These are phyloP conservation scores for Nasonia giraulti DNA, from an alignment of 1,140 invertebrate species.

Conservation along the genomic window DNA sequence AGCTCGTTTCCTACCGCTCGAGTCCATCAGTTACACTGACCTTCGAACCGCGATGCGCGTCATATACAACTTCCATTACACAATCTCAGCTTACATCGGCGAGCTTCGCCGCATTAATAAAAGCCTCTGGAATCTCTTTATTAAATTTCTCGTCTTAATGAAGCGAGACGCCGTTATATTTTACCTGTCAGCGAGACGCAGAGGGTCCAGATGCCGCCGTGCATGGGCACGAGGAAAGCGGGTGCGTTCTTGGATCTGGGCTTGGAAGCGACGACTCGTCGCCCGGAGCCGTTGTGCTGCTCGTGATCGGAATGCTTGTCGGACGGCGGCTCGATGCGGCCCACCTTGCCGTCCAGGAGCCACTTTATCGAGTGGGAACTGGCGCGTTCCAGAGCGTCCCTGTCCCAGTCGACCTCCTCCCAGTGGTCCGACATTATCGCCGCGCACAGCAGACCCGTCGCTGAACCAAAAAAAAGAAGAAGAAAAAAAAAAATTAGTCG, in stretches of 20 bases:
- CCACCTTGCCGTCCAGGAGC: constrained; percentile 68
- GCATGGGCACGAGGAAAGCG: constrained; percentile 88
- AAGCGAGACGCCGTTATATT: constrained; percentile 17
- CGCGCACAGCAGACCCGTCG: constrained; percentile 85
- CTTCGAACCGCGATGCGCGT: not conserved
- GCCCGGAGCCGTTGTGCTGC: constrained; percentile 55
- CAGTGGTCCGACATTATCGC: constrained; percentile 91
- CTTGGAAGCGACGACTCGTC: constrained; percentile 34
- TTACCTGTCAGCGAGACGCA: constrained; percentile 85
- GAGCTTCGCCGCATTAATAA: too few species aligned
- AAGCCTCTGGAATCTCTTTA: too few species aligned
- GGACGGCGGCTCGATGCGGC: constrained; percentile 56
- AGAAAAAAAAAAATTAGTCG: too few species aligned
- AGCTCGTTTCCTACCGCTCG: too few species aligned
- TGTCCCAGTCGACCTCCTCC: constrained; percentile 88
- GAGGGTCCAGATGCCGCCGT: constrained; percentile 90
- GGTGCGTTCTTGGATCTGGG: constrained; percentile 12
- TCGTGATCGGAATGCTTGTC: not conserved
- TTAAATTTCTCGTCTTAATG: too few species aligned
- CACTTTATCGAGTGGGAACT: constrained; percentile 67
- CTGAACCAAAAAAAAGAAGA: constrained; percentile 58
- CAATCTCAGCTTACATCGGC: too few species aligned
- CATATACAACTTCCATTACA: not conserved
- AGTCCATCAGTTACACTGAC: not conserved
- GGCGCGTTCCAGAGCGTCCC: constrained; percentile 69